phyloP scores from a whole-genome alignment of 1,140 invertebrate species.

The Zaprionus nigranus region DNA sequence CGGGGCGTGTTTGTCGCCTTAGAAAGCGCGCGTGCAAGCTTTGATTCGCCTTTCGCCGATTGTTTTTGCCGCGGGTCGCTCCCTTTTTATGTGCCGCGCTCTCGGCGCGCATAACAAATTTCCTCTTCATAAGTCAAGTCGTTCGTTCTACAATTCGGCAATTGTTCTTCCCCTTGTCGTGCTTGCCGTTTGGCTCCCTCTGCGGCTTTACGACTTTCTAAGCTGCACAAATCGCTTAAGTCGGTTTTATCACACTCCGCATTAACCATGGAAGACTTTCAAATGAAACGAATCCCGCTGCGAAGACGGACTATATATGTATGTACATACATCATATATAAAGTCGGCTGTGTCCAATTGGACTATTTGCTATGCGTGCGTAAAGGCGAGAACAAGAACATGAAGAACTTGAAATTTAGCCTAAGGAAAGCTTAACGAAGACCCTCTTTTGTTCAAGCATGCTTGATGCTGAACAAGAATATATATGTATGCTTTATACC shows the following conservation, averaged over 20 bases:
- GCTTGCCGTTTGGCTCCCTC: neutral
- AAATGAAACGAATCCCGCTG: neutral
- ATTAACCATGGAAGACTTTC: slow-evolving; percentile 31
- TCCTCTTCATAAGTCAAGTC: slow-evolving; percentile 50
- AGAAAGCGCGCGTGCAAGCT: slow-evolving; percentile 23
- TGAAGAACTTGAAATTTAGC: neutral
- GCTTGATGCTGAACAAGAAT: neutral
- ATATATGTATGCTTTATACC: neutral
- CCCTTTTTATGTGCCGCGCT: slow-evolving; percentile 33
- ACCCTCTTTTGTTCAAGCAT: too few species aligned
- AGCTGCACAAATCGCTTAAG: slow-evolving; percentile 50
- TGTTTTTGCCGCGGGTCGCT: slow-evolving; percentile 31
- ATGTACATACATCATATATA: neutral
- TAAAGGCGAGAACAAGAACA: neutral
- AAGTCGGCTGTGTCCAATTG: neutral
- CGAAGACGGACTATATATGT: neutral
- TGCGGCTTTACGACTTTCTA: slow-evolving; percentile 45
- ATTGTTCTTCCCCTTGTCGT: slow-evolving; percentile 12
- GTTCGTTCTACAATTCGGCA: slow-evolving; percentile 37
- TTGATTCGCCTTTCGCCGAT: slow-evolving; percentile 36
- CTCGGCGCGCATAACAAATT: slow-evolving; percentile 37
- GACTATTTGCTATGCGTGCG: neutral
- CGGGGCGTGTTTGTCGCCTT: slow-evolving; percentile 48
- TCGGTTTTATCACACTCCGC: slow-evolving; percentile 41
- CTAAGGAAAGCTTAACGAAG: neutral